Base-by-base conservation (phyloP, 2,888 invertebrate species). In the Cryptus armator region DNA sequence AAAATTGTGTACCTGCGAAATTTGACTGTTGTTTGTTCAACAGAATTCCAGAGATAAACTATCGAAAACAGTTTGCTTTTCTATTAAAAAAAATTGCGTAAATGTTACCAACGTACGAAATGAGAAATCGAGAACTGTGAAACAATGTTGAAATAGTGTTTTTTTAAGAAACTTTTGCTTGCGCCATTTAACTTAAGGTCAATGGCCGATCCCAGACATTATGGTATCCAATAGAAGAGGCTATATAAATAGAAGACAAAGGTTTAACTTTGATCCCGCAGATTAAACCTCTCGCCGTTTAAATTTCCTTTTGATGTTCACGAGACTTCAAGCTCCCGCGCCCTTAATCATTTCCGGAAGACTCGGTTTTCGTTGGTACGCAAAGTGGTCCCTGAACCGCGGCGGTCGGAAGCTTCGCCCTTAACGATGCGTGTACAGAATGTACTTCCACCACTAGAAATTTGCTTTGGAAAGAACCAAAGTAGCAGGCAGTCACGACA, bases 341-440 rank as follows among this genome's bases (percentile, higher is more conserved):
- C 44, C 16, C 48, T 75, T 14, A 48, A 68, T 81, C 14, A 37
- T 68, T 81, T 68, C 37, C 81, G 48, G 37, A 48, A 75, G 68
- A 68, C 67, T 59, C 37, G 59, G 29, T 66, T 72, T 66, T 64
- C 14, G 37, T 12, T 66, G 16, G 29, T 32, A 51, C 62, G 37
- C 59, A 70, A 70, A 70, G 62, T 78, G 59, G 68, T 62, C 44
- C 46, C 32, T 70, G 59, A 44, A 72, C 48, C 37, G 37, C 37
- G 19, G 67, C 7, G 59, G 67, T 80, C 71, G 74, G 12, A 37
- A 70, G 43, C 56, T 32, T 32, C n/a, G 29, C 62, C 19, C 48
- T 81, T 70, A 76, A 81, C 62, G 75, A 76, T 68, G 62, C 62
- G 29, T 44, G 67, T 48, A 53, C 32, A 43, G 37, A 24, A 72